Percentiles rank a stretch among this genome's conserved stretches.
Evolutionary conservation across 1,140 invertebrate species (phyloP).

Genomic region (Cotesia typhae): DNA sequence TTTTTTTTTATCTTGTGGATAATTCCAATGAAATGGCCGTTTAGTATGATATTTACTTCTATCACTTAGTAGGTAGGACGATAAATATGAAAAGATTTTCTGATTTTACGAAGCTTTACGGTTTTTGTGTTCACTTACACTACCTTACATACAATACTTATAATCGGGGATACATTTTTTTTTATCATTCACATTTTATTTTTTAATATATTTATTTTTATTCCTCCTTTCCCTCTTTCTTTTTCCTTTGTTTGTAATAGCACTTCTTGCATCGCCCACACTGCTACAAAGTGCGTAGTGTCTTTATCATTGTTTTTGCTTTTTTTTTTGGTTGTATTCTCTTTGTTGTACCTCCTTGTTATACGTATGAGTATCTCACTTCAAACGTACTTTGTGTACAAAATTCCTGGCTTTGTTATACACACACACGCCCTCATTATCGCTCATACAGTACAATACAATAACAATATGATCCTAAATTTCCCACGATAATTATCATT

Average conservation of each 20-base stretch:
- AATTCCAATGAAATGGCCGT: constrained; percentile 60
- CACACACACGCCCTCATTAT: constrained; percentile 1
- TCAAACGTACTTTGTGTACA: constrained; percentile 9
- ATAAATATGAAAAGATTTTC: constrained; percentile 68
- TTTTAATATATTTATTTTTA: not conserved
- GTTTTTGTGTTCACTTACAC: constrained; percentile 54
- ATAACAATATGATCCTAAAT: not conserved
- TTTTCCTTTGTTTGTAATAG: not conserved
- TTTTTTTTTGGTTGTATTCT: not conserved
- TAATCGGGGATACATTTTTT: constrained; percentile 14
- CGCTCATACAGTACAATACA: constrained; percentile 14
- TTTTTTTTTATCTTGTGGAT: constrained; percentile 47
- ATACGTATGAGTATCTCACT: constrained; percentile 19
- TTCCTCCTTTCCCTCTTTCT: not conserved
- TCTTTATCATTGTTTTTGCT: not conserved
- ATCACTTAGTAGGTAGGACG: constrained; percentile 59
- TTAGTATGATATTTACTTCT: constrained; percentile 66
- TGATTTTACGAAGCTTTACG: constrained; percentile 53
- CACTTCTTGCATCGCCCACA: constrained; percentile 9
- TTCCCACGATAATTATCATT: not conserved
- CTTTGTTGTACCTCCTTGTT: constrained; percentile 15
- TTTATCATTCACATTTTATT: not conserved
- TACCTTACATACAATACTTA: not conserved
- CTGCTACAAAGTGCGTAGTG: no score
- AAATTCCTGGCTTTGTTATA: constrained; percentile 11